Percentiles rank a stretch among this genome's conserved stretches.
These are phyloP conservation scores for Anoplophora glabripennis DNA, from an alignment of 1,140 invertebrate species.

Conservation along the genomic window DNA sequence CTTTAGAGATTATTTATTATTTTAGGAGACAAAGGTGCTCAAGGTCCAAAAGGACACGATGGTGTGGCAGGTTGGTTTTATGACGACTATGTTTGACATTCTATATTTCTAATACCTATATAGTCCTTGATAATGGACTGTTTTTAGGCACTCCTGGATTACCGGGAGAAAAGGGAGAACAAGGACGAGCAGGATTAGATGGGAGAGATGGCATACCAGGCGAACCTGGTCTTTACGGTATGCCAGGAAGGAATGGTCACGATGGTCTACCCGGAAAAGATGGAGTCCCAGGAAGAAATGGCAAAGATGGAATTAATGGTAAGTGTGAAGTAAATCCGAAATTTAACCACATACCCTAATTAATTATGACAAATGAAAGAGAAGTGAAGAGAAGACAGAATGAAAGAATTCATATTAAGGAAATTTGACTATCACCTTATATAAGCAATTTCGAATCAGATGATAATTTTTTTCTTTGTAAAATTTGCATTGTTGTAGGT, in stretches of 20 bases:
- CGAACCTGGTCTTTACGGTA: constrained; percentile 80
- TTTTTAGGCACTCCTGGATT: constrained; percentile 27
- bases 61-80: constrained; percentile 7
- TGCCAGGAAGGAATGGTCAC: constrained; percentile 74
- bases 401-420: not conserved
- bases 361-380: not conserved
- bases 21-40: constrained; percentile 3
- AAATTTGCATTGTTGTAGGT: too few relatives aligned
- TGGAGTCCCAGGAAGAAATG: constrained; percentile 69
- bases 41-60: not conserved
- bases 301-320: constrained; percentile 70
- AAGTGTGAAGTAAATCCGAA: constrained; percentile 23
- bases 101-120: constrained; percentile 5
- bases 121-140: not conserved
- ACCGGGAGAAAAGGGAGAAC: constrained; percentile 46
- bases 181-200: constrained; percentile 72
- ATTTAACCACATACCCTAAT: not conserved
- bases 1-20: not conserved
- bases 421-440: not conserved
- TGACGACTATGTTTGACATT: constrained; percentile 1
- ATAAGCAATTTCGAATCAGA: too few relatives aligned
- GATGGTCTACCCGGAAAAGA: constrained; percentile 69
- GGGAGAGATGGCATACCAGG: constrained; percentile 83
- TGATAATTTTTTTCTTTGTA: too few relatives aligned
- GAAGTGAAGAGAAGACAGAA: not conserved